These are phyloP conservation scores for Chlorodrepanis virens DNA, from an alignment of 2,113 vertebrate genomes.

Conservation along the genomic window DNA sequence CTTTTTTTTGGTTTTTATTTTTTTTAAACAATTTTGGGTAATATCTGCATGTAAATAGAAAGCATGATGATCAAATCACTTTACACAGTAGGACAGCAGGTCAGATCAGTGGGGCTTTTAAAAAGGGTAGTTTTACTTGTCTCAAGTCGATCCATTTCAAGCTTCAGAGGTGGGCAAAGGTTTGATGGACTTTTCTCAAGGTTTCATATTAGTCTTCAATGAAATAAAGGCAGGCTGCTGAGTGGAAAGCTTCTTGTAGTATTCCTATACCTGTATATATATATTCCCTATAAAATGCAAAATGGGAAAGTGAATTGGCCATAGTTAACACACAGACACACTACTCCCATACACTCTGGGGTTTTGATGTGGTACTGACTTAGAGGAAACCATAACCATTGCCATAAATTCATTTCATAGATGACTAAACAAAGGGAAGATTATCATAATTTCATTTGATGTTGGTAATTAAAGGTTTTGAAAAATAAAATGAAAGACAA, in stretches of 20 bases:
- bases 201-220: background rate
- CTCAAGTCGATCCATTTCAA: background rate
- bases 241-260: background rate
- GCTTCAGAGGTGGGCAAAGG: background rate
- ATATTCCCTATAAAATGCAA: background rate
- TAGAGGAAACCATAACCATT: slow-evolving; percentile 9
- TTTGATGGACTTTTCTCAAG: background rate
- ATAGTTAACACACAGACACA: background rate
- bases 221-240: background rate
- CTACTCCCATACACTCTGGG: background rate
- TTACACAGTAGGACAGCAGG: background rate
- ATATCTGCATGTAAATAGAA: background rate
- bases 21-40: background rate
- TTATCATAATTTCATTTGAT: slow-evolving; percentile 30
- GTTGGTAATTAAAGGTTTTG: slow-evolving; percentile 43
- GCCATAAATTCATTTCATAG: slow-evolving; percentile 12
- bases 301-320: background rate
- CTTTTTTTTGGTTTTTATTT: background rate
- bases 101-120: background rate
- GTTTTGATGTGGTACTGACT: slow-evolving; percentile 42
- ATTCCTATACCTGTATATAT: background rate
- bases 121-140: rapidly evolving
- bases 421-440: slow-evolving; percentile 49
- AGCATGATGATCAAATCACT: background rate
- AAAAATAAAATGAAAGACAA: slow-evolving; percentile 42